Evolutionary conservation across 2,797 vertebrate species (phyloP).

Genomic region (Xyrichtys novacula): DNA sequence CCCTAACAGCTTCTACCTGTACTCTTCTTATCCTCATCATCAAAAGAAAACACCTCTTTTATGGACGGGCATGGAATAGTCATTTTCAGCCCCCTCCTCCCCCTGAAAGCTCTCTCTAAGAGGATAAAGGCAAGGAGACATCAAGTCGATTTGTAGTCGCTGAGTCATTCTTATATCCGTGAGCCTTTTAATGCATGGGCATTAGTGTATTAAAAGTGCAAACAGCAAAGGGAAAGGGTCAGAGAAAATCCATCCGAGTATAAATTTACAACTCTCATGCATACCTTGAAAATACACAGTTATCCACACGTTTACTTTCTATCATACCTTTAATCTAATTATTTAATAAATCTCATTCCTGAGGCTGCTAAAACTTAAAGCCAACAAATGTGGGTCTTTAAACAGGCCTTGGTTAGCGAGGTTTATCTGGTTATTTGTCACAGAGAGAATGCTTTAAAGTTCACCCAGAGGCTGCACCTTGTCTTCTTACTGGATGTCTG

Average conservation of each 20-base stretch:
- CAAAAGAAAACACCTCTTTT: slow-evolving; percentile 60
- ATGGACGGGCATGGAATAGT: slow-evolving; percentile 43
- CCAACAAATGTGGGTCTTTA: not conserved
- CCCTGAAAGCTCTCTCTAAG: slow-evolving; percentile 32
- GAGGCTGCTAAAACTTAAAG: too few relatives aligned
- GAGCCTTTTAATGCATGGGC: slow-evolving; percentile 31
- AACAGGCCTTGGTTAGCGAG: not conserved
- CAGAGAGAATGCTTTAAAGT: not conserved
- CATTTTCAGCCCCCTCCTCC: slow-evolving; percentile 37
- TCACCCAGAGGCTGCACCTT: not conserved
- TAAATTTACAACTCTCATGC: slow-evolving; percentile 8
- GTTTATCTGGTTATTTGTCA: not conserved
- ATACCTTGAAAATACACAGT: not conserved
- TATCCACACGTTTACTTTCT: too few relatives aligned
- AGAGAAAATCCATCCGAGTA: not conserved
- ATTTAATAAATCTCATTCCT: not conserved
- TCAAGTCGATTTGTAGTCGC: slow-evolving; percentile 31
- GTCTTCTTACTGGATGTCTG: not conserved
- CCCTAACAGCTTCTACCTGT: slow-evolving; percentile 21
- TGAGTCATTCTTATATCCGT: slow-evolving; percentile 23
- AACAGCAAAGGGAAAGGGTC: slow-evolving; percentile 20
- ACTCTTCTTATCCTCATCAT: slow-evolving; percentile 48
- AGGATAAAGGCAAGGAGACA: slow-evolving; percentile 28
- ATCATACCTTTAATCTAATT: not conserved
- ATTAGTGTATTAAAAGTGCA: slow-evolving; percentile 33